A percentile compares a stretch with the other conserved stretches of the same genome.
phyloP scores from a whole-genome alignment of 2,888 invertebrate genomes.

The Laspeyria flexula region DNA sequence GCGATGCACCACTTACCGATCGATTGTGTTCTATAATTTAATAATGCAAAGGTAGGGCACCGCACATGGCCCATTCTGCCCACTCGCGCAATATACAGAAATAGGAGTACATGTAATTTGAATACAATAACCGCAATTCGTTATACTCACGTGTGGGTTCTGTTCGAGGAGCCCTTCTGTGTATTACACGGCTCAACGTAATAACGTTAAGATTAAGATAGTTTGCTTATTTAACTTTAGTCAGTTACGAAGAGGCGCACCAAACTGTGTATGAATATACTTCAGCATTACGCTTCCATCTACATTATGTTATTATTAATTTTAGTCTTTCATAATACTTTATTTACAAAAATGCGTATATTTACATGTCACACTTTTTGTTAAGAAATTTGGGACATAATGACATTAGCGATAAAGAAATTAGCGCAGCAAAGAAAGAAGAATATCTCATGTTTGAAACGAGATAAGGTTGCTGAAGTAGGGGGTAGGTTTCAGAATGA shows the following conservation, averaged over 20 bases:
- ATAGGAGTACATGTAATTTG: conserved; percentile 55
- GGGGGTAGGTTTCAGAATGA: conserved; percentile 67
- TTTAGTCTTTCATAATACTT: background rate
- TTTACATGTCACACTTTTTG: conserved; percentile 14
- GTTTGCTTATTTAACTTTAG: conserved; percentile 3
- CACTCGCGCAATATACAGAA: conserved; percentile 41
- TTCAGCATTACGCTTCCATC: background rate
- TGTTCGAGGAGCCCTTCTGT: conserved; percentile 19
- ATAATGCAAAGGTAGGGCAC: conserved; percentile 42
- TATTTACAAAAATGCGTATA: background rate
- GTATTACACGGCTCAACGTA: conserved; percentile 10
- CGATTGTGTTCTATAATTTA: conserved; percentile 38
- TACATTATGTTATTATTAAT: background rate
- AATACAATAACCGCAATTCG: conserved; percentile 58
- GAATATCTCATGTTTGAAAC: conserved; percentile 48
- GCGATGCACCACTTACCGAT: conserved; percentile 30
- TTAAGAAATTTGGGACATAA: conserved; percentile 29
- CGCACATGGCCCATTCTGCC: conserved; percentile 20
- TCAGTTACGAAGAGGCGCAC: background rate
- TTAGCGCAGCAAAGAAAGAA: conserved; percentile 45
- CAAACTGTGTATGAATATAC: too few species aligned
- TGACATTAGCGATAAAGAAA: conserved; percentile 50
- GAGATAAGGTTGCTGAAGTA: conserved; percentile 48
- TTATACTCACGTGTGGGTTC: conserved; percentile 29
- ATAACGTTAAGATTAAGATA: conserved; percentile 10